Conservation (phyloP, 1,140 invertebrate genomes). For the Hormaphis cornu region DNA sequence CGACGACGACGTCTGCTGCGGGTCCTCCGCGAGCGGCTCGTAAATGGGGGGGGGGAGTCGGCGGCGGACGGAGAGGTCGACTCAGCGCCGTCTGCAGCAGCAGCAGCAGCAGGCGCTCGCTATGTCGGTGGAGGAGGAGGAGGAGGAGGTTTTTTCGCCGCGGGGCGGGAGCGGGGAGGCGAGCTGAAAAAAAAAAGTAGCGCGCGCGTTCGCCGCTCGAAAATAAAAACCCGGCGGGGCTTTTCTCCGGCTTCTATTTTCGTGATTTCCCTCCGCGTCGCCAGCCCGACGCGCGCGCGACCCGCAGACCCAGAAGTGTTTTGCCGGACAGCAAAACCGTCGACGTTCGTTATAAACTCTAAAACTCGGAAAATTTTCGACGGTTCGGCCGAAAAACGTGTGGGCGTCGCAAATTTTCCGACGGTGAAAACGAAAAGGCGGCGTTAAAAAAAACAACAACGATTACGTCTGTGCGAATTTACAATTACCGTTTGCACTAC, state of each 20-base stretch:
- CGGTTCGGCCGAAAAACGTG: too few relatives aligned
- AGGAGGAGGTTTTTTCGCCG: too few relatives aligned
- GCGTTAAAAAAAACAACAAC: too few relatives aligned
- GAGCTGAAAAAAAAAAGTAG: not conserved
- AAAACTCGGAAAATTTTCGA: too few relatives aligned
- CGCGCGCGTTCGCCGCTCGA: not conserved
- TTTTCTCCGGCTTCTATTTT: slow-evolving; percentile 16
- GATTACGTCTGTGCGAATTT: too few relatives aligned
- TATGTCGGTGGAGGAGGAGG: not conserved
- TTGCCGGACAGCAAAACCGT: too few relatives aligned
- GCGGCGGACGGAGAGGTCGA: not conserved
- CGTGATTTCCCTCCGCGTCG: not conserved
- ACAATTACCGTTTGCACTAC: too few relatives aligned
- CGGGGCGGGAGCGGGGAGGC: not conserved
- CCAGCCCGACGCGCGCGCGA: not conserved
- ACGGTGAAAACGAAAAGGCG: too few relatives aligned
- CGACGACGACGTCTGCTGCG: not conserved
- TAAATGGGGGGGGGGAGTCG: not conserved
- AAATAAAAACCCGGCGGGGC: slow-evolving; percentile 13
- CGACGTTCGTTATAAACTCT: too few relatives aligned
- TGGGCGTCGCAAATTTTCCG: too few relatives aligned
- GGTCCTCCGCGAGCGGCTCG: not conserved
- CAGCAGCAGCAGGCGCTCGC: not conserved
- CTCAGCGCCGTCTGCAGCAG: not conserved
- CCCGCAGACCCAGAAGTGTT: not conserved